phyloP scores from a whole-genome alignment of 2,797 vertebrate species.

The Threskiornis aethiopicus region DNA sequence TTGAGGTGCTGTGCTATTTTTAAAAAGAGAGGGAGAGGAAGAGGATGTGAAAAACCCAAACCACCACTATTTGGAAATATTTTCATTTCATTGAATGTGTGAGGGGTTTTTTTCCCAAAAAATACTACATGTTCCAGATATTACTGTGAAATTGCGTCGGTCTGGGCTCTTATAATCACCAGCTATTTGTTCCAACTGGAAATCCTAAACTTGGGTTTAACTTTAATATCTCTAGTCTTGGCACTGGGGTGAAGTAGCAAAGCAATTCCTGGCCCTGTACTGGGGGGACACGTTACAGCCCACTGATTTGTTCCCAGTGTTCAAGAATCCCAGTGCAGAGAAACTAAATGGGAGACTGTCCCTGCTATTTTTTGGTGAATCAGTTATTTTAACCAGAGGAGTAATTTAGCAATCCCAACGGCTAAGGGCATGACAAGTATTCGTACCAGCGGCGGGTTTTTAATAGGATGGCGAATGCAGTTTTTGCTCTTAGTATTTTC shows the following conservation, averaged over 20 bases:
- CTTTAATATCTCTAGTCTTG: not conserved
- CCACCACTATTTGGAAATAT: not conserved
- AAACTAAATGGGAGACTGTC: not conserved
- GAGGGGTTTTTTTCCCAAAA: not conserved
- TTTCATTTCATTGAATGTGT: not conserved
- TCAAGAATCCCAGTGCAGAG: not conserved
- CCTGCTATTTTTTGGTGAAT: not conserved
- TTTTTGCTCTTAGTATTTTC: not conserved
- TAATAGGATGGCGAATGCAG: not conserved
- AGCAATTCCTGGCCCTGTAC: not conserved
- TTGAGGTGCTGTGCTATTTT: not conserved
- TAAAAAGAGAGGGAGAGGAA: not conserved
- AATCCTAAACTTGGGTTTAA: not conserved
- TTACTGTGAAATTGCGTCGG: not conserved
- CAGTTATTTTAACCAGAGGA: not conserved
- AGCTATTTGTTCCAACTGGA: not conserved
- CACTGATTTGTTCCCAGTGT: not conserved
- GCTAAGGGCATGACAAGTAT: not conserved
- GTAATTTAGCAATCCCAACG: not conserved
- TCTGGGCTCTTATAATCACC: not conserved
- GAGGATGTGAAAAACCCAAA: not conserved
- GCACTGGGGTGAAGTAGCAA: not conserved
- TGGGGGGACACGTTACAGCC: not conserved
- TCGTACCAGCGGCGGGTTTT: not conserved
- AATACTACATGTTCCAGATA: not conserved